phyloP scores from a whole-genome alignment of 2,888 invertebrate species.

The Cyclophora punctaria region DNA sequence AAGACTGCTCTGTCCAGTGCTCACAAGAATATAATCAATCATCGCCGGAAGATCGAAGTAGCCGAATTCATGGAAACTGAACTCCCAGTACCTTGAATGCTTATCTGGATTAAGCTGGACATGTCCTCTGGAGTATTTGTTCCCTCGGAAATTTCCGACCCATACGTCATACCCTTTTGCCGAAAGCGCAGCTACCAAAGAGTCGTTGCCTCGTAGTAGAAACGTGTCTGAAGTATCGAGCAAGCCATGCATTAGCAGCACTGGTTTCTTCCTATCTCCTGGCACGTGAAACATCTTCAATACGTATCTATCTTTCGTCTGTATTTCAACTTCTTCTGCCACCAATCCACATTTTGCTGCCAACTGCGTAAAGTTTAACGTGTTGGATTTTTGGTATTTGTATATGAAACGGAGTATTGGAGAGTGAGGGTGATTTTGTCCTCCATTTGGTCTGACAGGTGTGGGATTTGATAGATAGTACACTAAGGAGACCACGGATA shows the following conservation, averaged over 20 bases:
- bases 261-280: slow-evolving; percentile 15
- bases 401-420: too few species aligned
- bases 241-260: slow-evolving; percentile 29
- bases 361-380: slow-evolving; percentile 4
- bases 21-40: slow-evolving; percentile 9
- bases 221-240: slow-evolving; percentile 24
- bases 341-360: not conserved
- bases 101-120: slow-evolving; percentile 10
- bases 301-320: slow-evolving; percentile 27
- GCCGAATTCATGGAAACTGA: slow-evolving; percentile 12
- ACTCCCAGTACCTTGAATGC: slow-evolving; percentile 9
- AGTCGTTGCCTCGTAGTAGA: slow-evolving; percentile 25
- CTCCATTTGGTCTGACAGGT: too few species aligned
- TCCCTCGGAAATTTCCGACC: slow-evolving; percentile 11
- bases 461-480: too few species aligned
- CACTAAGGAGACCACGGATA: too few species aligned
- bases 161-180: slow-evolving; percentile 56
- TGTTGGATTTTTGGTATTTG: not conserved
- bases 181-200: slow-evolving; percentile 34
- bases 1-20: slow-evolving; percentile 2
- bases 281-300: slow-evolving; percentile 25
- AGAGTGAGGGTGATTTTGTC: too few species aligned
- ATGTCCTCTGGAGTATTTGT: slow-evolving; percentile 12
- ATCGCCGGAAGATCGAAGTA: slow-evolving; percentile 8
- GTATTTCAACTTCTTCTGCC: slow-evolving; percentile 15